These are phyloP conservation scores for Rhodeus uyekii DNA, from an alignment of 2,797 vertebrate species.

Conservation along the genomic window DNA sequence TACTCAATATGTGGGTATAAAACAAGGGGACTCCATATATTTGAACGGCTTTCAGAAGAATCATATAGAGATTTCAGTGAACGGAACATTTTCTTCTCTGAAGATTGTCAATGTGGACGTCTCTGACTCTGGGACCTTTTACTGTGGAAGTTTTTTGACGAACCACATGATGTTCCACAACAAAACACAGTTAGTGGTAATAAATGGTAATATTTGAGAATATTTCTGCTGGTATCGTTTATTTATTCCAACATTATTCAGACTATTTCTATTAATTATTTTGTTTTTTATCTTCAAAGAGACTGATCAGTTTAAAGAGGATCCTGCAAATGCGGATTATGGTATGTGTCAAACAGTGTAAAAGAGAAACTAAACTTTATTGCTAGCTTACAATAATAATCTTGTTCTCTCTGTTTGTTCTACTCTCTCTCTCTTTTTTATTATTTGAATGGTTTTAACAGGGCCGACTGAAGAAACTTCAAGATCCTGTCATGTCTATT, in stretches of 20 bases:
- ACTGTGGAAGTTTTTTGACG: slow-evolving; percentile 51
- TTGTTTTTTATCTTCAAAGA: background rate
- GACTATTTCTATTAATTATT: background rate
- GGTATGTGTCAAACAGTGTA: background rate
- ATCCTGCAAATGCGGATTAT: background rate
- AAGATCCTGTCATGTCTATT: background rate
- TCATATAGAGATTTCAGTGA: slow-evolving; percentile 40
- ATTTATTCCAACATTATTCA: background rate
- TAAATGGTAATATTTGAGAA: slow-evolving; percentile 48
- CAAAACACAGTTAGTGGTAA: slow-evolving; percentile 26
- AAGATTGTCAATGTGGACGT: slow-evolving; percentile 19
- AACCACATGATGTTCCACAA: slow-evolving; percentile 26
- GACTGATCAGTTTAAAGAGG: background rate
- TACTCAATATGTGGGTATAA: background rate
- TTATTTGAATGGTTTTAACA: background rate
- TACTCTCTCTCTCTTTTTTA: background rate
- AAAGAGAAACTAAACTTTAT: background rate
- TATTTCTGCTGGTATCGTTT: background rate
- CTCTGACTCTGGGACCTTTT: slow-evolving; percentile 61
- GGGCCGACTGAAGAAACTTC: background rate
- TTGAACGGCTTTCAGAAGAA: slow-evolving; percentile 42
- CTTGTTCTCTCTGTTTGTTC: background rate
- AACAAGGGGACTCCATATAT: accelerated
- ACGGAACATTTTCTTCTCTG: slow-evolving; percentile 15
- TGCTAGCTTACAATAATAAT: background rate